Evolutionary conservation across 2,113 vertebrate genomes (phyloP), one percentile per base, ranked within the genome.

Genomic region (Natator depressus): DNA sequence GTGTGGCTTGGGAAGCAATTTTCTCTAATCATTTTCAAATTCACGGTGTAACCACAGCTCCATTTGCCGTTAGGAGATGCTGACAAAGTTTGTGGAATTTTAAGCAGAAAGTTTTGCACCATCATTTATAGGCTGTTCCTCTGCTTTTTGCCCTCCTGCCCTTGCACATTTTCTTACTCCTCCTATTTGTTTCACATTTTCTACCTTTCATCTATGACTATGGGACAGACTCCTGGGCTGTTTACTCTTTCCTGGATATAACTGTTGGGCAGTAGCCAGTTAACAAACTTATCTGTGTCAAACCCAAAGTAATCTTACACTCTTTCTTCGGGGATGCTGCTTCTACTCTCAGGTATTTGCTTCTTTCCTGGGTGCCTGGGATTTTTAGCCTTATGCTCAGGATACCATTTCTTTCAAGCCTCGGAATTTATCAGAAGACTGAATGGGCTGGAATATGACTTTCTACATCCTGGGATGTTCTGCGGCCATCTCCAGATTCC

Each of bases 1-100:
- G n/a, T 16, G 2, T 49, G 81, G 11, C 2, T 0, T 24, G 5
- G 29, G 72, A 91, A 14, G 53, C 2, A 79, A 51, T 35, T 86
- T 89, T 76, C 24, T 55, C 14, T 93, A n/a, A 22, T 51, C 80
- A 35, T 81, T 93, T 96, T 91, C 46, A 89, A 89, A 90, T 10
- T 87, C 38, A 42, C 3, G 20, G 31, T 91, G 80, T 86, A 87
- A 80, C 7, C 0, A 1, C 4, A 1, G 17, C 85, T 19, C 50
- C 10, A n/a, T 76, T 84, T 84, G 4, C 42, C 86, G 2, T 51
- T 82, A 86, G 2, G 7, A 42, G 85, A 16, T 75, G 50, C 84
- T 22, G 85, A 89, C 79, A 31, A 79, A 5, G 13, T 1, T 65
- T 91, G 1, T 29, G 49, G 59, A 59, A 79, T 90, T 87, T 87